Conservation (phyloP, 2,888 invertebrate species). For the Leptinotarsa peninsularis region DNA sequence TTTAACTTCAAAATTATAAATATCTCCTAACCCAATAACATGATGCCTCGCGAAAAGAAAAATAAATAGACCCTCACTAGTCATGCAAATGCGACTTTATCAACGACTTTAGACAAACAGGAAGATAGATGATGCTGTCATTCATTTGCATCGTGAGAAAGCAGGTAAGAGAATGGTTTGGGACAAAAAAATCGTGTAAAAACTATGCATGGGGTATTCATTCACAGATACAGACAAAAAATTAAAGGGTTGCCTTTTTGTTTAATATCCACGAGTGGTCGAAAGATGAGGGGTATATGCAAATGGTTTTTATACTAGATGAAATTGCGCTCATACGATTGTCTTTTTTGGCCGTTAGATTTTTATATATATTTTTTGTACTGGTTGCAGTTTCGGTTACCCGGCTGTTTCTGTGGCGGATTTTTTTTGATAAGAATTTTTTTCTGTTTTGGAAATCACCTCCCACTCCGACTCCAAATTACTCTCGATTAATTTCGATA, state of each 20-base stretch:
- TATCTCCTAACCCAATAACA: neutral
- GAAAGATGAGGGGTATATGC: slow-evolving; percentile 40
- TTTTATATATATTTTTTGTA: slow-evolving; percentile 29
- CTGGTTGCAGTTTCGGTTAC: slow-evolving; percentile 8
- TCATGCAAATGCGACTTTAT: slow-evolving; percentile 44
- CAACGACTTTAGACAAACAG: slow-evolving; percentile 48
- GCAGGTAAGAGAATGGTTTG: slow-evolving; percentile 42
- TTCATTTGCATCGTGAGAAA: slow-evolving; percentile 47
- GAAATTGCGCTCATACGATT: slow-evolving; percentile 31
- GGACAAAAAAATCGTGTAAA: slow-evolving; percentile 41
- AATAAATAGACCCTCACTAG: slow-evolving; percentile 16
- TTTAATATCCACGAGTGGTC: slow-evolving; percentile 43
- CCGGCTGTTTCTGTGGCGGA: too few relatives aligned
- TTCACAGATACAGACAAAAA: slow-evolving; percentile 39
- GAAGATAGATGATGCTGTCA: slow-evolving; percentile 44
- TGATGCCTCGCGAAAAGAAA: neutral
- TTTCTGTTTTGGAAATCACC: too few relatives aligned
- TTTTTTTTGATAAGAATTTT: too few relatives aligned
- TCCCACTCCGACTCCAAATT: too few relatives aligned
- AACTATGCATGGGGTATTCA: slow-evolving; percentile 43
- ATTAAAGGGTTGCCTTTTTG: slow-evolving; percentile 46
- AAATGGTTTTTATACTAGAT: slow-evolving; percentile 40
- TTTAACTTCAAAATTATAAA: too few relatives aligned
- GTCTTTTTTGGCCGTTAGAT: slow-evolving; percentile 34
- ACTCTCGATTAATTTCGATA: too few relatives aligned